Percentiles rank a stretch among this genome's conserved stretches.
These are phyloP conservation scores for Mythimna ferrago DNA, from an alignment of 2,888 invertebrate species.

Conservation along the genomic window DNA sequence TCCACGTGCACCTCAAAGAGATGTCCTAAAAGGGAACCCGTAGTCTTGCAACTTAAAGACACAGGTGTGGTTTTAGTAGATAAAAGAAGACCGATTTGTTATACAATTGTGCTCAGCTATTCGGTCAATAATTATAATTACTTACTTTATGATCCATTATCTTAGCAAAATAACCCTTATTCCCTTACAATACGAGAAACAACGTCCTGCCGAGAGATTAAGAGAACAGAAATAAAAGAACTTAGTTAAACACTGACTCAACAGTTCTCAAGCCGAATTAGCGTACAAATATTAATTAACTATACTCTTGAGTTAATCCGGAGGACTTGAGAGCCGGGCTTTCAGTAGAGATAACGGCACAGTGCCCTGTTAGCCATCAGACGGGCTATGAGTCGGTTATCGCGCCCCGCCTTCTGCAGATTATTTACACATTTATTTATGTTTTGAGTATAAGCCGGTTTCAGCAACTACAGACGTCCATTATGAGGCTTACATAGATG, in stretches of 20 bases:
- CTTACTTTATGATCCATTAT: neutral
- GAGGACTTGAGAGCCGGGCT: constrained; percentile 30
- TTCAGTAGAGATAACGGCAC: constrained; percentile 65
- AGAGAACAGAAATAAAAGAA: constrained; percentile 23
- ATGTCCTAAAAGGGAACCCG: no score
- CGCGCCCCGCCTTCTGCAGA: constrained; percentile 63
- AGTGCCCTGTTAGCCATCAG: constrained; percentile 64
- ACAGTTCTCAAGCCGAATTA: constrained; percentile 41
- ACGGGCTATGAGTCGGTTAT: constrained; percentile 70
- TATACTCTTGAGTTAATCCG: constrained; percentile 56
- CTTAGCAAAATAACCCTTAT: neutral
- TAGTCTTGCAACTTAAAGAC: no score
- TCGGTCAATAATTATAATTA: neutral
- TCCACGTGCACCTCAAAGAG: no score
- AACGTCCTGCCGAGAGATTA: neutral
- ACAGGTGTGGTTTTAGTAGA: no score
- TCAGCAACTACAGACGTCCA: constrained; percentile 57
- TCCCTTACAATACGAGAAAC: constrained; percentile 2
- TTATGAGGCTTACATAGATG: constrained; percentile 45
- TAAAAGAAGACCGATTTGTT: no score
- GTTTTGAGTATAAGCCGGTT: constrained; percentile 49
- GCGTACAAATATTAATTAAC: constrained; percentile 56
- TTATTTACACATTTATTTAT: constrained; percentile 65
- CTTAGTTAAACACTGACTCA: constrained; percentile 38
- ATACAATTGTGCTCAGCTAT: no score